phyloP scores from a whole-genome alignment of 2,797 vertebrate genomes.

The Cyprinella venusta region DNA sequence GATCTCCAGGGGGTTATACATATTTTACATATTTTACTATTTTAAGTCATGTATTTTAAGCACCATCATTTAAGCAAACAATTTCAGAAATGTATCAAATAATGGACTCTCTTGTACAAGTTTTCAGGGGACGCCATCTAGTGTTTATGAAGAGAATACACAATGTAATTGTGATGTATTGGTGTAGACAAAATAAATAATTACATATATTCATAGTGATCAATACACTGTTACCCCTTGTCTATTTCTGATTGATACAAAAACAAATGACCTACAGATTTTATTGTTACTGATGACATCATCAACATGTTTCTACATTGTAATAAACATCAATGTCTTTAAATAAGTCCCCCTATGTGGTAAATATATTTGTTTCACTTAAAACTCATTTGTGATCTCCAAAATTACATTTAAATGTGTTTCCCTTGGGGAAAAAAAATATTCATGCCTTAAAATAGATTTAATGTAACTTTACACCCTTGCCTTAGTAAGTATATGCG shows the following conservation, averaged over 20 bases:
- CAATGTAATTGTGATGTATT: neutral
- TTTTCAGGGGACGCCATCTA: neutral
- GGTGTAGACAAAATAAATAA: neutral
- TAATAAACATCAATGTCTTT: conserved; percentile 13
- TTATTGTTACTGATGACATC: conserved; percentile 5
- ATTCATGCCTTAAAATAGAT: too few relatives aligned
- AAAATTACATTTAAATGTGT: too few relatives aligned
- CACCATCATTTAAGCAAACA: neutral
- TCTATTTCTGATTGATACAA: neutral
- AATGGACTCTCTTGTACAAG: neutral
- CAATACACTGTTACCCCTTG: neutral
- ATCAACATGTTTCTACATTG: conserved; percentile 8
- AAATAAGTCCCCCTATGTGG: too few relatives aligned
- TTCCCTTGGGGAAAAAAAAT: too few relatives aligned
- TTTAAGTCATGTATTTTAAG: neutral
- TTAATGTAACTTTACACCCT: too few relatives aligned
- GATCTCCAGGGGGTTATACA: neutral
- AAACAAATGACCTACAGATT: neutral
- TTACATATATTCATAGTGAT: neutral
- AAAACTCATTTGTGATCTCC: too few relatives aligned
- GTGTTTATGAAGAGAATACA: neutral
- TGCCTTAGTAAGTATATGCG: too few relatives aligned
- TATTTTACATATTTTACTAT: too few relatives aligned
- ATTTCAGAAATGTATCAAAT: neutral
- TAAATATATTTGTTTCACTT: too few relatives aligned